These are phyloP conservation scores for Heliothis virescens DNA, from an alignment of 1,140 invertebrate species.

Conservation along the genomic window DNA sequence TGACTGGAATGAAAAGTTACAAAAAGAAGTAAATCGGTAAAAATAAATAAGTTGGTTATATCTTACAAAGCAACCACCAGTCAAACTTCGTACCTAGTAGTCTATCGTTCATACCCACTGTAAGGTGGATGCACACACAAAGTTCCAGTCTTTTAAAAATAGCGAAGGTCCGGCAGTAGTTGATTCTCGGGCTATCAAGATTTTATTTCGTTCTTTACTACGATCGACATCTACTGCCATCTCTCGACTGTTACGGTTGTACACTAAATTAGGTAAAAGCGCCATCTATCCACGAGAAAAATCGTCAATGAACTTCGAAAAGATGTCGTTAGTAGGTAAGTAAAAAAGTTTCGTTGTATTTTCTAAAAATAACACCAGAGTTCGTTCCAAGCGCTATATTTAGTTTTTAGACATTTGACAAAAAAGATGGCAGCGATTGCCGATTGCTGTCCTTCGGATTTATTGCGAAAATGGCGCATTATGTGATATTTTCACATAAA, in stretches of 20 bases:
- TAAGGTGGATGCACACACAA: too few species aligned
- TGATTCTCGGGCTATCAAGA: too few species aligned
- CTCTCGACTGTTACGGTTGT: neutral
- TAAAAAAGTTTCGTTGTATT: conserved; percentile 66
- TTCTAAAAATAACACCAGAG: conserved; percentile 86
- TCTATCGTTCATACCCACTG: too few species aligned
- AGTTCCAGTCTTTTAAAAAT: too few species aligned
- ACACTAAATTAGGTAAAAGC: neutral
- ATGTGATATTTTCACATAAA: conserved; percentile 85
- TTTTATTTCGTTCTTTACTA: neutral
- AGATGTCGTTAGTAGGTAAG: conserved; percentile 69
- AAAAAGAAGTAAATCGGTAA: too few species aligned
- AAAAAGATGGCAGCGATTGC: conserved; percentile 86
- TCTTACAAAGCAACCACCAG: too few species aligned
- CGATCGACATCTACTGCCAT: neutral
- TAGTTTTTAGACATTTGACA: conserved; percentile 86
- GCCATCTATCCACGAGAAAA: neutral
- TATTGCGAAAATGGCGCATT: conserved; percentile 85
- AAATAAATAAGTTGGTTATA: too few species aligned
- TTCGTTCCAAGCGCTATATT: conserved; percentile 85
- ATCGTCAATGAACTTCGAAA: neutral
- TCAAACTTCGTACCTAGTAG: too few species aligned
- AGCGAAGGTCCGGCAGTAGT: too few species aligned
- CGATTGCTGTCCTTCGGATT: conserved; percentile 82
- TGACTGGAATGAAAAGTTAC: too few species aligned